Conservation (phyloP, 2,113 vertebrate genomes). For the Hypanus sabinus region DNA sequence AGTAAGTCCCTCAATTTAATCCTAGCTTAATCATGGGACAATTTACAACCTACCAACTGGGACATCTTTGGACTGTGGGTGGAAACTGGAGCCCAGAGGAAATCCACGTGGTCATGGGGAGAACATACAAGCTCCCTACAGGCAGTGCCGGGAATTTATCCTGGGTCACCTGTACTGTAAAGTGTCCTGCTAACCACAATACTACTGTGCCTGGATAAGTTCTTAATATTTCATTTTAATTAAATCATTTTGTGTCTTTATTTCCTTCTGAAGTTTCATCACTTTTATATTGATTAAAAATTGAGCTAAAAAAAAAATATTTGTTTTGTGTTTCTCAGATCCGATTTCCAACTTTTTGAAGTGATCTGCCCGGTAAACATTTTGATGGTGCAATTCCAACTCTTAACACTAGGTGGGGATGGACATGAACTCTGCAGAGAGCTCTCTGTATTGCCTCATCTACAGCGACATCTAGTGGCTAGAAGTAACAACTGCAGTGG, state of each 20-base stretch:
- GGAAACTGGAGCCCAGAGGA: too few relatives aligned
- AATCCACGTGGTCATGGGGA: too few relatives aligned
- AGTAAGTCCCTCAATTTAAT: too few relatives aligned
- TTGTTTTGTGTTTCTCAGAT: not conserved
- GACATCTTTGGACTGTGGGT: too few relatives aligned
- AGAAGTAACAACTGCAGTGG: not conserved
- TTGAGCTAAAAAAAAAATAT: not conserved
- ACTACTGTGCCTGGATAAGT: too few relatives aligned
- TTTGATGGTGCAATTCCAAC: not conserved
- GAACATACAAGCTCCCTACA: too few relatives aligned
- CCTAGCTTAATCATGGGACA: too few relatives aligned
- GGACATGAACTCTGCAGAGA: not conserved
- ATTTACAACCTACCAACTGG: too few relatives aligned
- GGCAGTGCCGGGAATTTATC: too few relatives aligned
- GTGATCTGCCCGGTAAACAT: not conserved
- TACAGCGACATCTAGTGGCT: not conserved
- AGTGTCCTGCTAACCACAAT: too few relatives aligned
- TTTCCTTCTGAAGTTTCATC: not conserved
- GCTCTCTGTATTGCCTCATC: not conserved
- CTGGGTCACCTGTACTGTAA: too few relatives aligned
- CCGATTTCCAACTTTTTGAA: not conserved
- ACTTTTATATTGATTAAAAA: not conserved
- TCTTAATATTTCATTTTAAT: not conserved
- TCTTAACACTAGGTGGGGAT: not conserved
- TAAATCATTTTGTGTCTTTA: not conserved